Evolutionary conservation across 2,113 vertebrate genomes (phyloP).

Genomic region (Talpa occidentalis): DNA sequence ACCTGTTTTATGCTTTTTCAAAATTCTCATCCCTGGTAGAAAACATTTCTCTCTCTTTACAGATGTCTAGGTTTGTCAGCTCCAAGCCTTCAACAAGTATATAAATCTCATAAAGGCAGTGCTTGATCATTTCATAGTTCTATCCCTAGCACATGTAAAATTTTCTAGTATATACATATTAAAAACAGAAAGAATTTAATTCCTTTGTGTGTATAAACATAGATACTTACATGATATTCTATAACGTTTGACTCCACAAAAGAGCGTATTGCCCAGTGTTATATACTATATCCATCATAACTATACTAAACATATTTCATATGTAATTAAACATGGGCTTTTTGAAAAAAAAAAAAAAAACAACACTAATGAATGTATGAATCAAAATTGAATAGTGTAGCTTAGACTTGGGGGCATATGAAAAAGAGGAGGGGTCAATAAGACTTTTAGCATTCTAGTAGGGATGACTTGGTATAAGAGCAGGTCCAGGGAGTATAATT

Average conservation of each 20-base stretch:
- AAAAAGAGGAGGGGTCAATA: neutral
- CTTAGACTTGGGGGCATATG: neutral
- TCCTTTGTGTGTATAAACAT: conserved; percentile 81
- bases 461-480: no score
- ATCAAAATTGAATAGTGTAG: neutral
- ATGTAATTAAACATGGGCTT: conserved; percentile 86
- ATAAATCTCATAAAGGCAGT: neutral
- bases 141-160: neutral
- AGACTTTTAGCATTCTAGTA: neutral
- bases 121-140: neutral
- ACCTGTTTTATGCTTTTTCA: neutral
- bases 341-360: conserved; percentile 56
- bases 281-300: conserved; percentile 76
- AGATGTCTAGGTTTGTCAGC: neutral
- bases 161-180: neutral
- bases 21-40: neutral
- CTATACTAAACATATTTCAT: conserved; percentile 84
- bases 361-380: neutral
- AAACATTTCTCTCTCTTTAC: neutral
- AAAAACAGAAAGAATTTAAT: neutral
- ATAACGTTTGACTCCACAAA: conserved; percentile 79
- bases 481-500: neutral
- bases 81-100: neutral
- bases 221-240: conserved; percentile 87
- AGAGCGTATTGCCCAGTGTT: conserved; percentile 88